Base-by-base conservation (phyloP, 1,140 invertebrate genomes). In the Brachionus rubens region DNA sequence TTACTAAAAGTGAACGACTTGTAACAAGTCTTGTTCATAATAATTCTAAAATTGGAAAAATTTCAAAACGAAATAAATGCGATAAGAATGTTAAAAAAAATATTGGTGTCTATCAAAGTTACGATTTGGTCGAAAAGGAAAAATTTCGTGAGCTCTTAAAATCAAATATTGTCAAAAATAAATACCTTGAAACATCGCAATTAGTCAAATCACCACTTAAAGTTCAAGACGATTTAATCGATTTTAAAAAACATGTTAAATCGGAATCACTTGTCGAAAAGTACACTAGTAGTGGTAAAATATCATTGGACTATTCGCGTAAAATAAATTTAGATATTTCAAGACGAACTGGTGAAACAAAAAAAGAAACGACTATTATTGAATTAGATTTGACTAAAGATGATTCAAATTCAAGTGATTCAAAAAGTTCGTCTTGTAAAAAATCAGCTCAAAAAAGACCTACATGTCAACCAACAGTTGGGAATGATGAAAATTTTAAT, bases 381-480 rank as follows among this genome's bases (percentile, higher is more conserved):
- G 59, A 65, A 24, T 36, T 65, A 7, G 59, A 65, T 43, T 26
- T 65, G 16, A 65, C 59, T 12, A 41, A 65, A 26, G 59, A 65
- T 41, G 59, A 65, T 7, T 65, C 59, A 0, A 43, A 41, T 19
- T 65, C 59, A 0, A 65, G 40, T 6, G 40, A 41, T 12, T 30
- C 26, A 12, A 65, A 65, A 36, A 36, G 9, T 59, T 59, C 54
- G 5, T 14, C 19, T 3, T 33, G 6, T n/a, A 65, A 46, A 65
- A 65, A 65, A 46, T 12, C 40, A 1, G 59, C 59, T 5, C 59
- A 65, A 65, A 65, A 65, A 65, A 41, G 59, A 24, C 59, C 36
- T 4, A 65, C 59, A 36, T 9, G 33, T 5, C 33, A 9, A 36
- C 33, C 24, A 43, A 19, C 6, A 14, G n/a, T 65, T 43, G 28